phyloP scores from a whole-genome alignment of 2,797 vertebrate genomes.

The Bradypus variegatus region DNA sequence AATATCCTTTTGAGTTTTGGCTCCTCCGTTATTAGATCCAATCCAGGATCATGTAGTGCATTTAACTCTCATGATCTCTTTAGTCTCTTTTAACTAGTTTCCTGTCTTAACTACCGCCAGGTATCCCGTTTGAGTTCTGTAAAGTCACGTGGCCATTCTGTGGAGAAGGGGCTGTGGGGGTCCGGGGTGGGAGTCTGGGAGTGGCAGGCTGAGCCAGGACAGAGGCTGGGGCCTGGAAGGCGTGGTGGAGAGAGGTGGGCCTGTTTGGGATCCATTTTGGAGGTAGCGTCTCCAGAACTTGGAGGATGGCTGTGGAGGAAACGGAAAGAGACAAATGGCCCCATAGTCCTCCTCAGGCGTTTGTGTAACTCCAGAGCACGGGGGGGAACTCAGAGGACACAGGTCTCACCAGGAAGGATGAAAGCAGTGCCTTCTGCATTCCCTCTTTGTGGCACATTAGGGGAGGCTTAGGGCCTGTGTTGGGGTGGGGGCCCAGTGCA shows the following conservation, averaged over 20 bases:
- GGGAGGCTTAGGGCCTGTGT: neutral
- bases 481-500: neutral
- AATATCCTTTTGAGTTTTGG: no score
- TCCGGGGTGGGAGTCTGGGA: neutral
- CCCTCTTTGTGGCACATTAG: neutral
- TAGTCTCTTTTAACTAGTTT: no score
- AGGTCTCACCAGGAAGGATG: neutral
- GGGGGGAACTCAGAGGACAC: neutral
- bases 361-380: neutral
- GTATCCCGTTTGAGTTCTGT: neutral
- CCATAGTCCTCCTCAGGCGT: neutral
- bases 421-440: neutral
- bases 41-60: no score
- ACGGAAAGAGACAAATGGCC: neutral
- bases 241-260: neutral
- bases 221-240: neutral
- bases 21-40: no score
- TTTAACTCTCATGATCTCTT: no score
- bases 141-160: neutral
- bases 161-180: neutral
- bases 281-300: neutral
- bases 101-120: no score
- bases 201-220: neutral
- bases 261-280: neutral
- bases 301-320: neutral